Percentiles rank a stretch among this genome's conserved stretches.
These are phyloP conservation scores for Archips crataeganus DNA, from an alignment of 2,888 invertebrate genomes.

Conservation along the genomic window DNA sequence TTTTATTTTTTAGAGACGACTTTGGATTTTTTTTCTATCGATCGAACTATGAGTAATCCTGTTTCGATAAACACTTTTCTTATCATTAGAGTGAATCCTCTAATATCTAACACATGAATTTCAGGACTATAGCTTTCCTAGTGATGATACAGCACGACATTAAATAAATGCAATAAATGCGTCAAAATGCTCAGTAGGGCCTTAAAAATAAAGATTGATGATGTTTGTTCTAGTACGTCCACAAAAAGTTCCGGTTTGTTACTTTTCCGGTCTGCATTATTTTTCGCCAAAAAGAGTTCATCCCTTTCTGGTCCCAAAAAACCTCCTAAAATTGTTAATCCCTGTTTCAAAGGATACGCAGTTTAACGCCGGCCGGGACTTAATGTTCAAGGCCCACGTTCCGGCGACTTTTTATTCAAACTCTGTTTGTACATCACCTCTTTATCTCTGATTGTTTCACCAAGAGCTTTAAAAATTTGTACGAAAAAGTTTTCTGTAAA, in stretches of 20 bases:
- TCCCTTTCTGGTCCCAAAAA: conserved; percentile 22
- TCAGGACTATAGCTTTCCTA: no score
- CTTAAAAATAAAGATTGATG: not conserved
- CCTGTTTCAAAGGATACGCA: conserved; percentile 33
- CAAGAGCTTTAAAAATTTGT: conserved; percentile 9
- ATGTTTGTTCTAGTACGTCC: not conserved
- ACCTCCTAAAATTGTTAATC: conserved; percentile 29
- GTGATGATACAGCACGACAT: no score
- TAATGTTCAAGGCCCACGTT: conserved; percentile 25
- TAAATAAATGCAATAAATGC: no score
- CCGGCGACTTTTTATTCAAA: conserved; percentile 27
- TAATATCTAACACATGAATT: no score
- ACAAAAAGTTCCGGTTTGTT: not conserved
- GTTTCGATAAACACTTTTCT: no score
- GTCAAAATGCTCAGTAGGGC: no score
- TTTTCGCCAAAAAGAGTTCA: conserved; percentile 17
- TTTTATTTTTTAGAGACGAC: no score
- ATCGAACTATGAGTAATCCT: no score
- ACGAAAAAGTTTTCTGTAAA: conserved; percentile 7
- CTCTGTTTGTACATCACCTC: conserved; percentile 33
- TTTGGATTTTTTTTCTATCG: no score
- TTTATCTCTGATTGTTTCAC: conserved; percentile 34
- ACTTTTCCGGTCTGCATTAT: conserved; percentile 3
- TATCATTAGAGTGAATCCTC: no score
- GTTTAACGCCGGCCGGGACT: conserved; percentile 20